A percentile compares a stretch with the other conserved stretches of the same genome.
phyloP scores from a whole-genome alignment of 2,113 vertebrate species.

The Myodes glareolus region DNA sequence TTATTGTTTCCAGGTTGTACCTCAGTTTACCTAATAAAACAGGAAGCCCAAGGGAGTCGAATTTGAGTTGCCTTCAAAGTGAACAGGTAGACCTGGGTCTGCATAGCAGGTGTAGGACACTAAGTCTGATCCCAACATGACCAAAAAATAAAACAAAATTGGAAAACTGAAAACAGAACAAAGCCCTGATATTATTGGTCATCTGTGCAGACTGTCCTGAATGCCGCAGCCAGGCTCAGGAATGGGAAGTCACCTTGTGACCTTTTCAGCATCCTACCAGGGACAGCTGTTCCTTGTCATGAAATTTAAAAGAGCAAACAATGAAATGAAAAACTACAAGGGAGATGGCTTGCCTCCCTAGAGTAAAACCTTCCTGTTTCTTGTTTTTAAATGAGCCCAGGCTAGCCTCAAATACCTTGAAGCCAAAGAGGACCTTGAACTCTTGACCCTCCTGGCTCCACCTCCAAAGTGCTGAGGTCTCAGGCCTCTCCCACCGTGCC shows the following conservation, averaged over 20 bases:
- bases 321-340: neutral
- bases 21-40: neutral
- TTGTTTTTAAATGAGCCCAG: neutral
- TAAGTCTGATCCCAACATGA: neutral
- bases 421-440: neutral
- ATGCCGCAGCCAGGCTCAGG: neutral
- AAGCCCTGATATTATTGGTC: neutral
- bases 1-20: neutral
- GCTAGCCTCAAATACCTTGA: neutral
- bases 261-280: neutral
- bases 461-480: neutral
- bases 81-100: neutral
- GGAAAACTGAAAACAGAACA: neutral
- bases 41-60: neutral
- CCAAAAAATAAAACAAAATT: neutral
- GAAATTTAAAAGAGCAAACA: neutral
- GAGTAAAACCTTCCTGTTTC: neutral
- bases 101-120: too few species aligned
- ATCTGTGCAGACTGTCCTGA: neutral
- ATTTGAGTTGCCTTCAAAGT: neutral
- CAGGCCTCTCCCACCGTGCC: neutral
- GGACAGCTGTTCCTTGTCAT: neutral
- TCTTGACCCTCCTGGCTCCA: neutral
- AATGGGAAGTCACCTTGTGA: neutral
- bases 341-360: neutral